A percentile compares a stretch with the other conserved stretches of the same genome.
Evolutionary conservation across 2,113 vertebrate genomes (phyloP).

Genomic region (Odontesthes bonariensis): DNA sequence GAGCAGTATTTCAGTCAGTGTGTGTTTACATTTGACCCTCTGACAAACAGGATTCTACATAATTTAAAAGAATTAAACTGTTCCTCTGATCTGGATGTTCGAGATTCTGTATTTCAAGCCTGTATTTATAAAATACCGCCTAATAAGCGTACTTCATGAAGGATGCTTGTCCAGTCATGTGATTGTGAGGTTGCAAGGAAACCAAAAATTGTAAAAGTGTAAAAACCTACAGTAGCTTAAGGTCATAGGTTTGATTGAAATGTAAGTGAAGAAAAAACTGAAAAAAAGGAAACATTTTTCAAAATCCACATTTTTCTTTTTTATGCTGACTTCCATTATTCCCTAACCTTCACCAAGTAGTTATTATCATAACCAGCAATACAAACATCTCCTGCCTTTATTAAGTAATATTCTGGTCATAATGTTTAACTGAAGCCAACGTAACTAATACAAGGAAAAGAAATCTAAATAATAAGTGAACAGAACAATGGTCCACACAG

Average conservation of each 20-base stretch:
- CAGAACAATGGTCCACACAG: background rate
- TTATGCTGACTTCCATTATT: background rate
- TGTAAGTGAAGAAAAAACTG: too few species aligned
- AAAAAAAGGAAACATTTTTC: too few species aligned
- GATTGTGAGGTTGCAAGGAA: too few species aligned
- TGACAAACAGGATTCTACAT: background rate
- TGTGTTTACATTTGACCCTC: background rate
- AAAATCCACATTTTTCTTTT: background rate
- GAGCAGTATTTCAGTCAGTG: background rate
- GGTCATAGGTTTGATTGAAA: too few species aligned
- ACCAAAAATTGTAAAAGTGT: too few species aligned
- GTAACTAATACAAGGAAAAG: background rate
- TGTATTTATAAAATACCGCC: too few species aligned
- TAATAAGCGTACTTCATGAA: too few species aligned
- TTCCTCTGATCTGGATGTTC: background rate
- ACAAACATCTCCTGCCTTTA: too few species aligned
- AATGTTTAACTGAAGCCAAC: background rate
- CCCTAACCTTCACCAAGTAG: background rate
- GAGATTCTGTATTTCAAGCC: background rate
- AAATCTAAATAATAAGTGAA: background rate
- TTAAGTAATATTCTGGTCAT: background rate
- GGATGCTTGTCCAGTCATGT: too few species aligned
- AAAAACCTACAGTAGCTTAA: too few species aligned
- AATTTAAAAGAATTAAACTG: background rate
- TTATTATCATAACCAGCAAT: background rate